Evolutionary conservation across 2,888 invertebrate genomes (phyloP), one percentile per base, ranked within the genome.

Genomic region (Harpalus rubripes): DNA sequence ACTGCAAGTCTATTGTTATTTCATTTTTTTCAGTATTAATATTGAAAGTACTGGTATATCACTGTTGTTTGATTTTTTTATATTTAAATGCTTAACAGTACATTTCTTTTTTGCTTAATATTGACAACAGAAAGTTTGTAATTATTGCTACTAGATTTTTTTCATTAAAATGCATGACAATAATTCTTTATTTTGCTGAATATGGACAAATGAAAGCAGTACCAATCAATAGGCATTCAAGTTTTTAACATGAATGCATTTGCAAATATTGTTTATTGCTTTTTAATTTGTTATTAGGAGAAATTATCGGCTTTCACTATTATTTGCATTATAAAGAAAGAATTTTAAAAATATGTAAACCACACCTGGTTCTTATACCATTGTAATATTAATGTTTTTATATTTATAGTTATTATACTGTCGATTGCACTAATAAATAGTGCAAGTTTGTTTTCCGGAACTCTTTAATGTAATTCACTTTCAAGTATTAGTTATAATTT

Each of bases 221-320:
- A 59, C 59, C 59, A 59, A 16, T 59, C 15, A 16, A 15, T 56
- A 5, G 12, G 4, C 59, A 52, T 52, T 52, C 12, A 52, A 4
- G 7, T 59, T 59, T 59, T 59, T 16, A 16, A 12, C 59, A 59
- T 16, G 16, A 59, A 16, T 59, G 16, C 59, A 59, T 59, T 59
- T 15, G 7, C 59, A 15, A 59, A 59, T 59, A 59, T 59, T 59
- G 59, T 59, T 59, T 59, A 68, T 68, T 68, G 68, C n/a, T 68
- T 32, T n/a, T 39, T 68, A 68, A 68, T 68, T 26, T 68, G n/a
- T 68, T 68, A 68, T 68, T 68, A 68, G 39, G 74, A 52, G 74
- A 74, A 74, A 74, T 52, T 74, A 74, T 74, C 0, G 52, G 74
- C 74, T 74, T 74, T 74, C 74, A 74, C 74, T 74, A 74, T 52